Conservation (phyloP, 2,888 invertebrate genomes). For the Leptothorax acervorum region DNA sequence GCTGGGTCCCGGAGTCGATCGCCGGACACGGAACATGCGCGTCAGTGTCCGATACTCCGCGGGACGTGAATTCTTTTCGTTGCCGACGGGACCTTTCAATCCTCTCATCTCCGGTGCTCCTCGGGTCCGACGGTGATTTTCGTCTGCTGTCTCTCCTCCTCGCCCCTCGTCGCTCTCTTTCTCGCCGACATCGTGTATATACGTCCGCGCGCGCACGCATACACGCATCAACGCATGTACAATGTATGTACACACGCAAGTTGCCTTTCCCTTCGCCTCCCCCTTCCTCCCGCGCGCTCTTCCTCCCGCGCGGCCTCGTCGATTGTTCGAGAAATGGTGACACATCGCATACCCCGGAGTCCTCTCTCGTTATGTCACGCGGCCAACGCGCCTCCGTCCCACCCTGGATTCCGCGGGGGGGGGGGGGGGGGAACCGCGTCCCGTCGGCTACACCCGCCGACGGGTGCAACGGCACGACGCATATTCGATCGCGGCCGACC, state of each 20-base stretch:
- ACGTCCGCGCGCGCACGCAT: background rate
- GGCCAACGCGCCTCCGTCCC: constrained; percentile 69
- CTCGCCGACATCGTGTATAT: constrained; percentile 10
- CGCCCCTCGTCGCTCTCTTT: constrained; percentile 20
- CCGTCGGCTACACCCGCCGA: constrained; percentile 51
- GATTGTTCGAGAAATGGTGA: constrained; percentile 80
- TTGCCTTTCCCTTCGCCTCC: constrained; percentile 58
- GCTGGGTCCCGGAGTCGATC: constrained; percentile 25
- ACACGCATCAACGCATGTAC: background rate
- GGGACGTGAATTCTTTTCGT: background rate
- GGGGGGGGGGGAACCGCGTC: constrained; percentile 42
- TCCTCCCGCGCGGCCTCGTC: constrained; percentile 51
- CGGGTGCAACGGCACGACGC: constrained; percentile 56
- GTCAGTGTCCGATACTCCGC: background rate
- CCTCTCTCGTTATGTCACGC: constrained; percentile 77
- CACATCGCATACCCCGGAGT: constrained; percentile 77
- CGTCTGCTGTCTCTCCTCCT: background rate
- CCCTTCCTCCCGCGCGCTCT: no score
- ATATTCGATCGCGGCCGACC: constrained; percentile 33
- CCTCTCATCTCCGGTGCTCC: background rate
- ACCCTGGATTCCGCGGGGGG: constrained; percentile 39
- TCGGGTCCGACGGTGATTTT: background rate
- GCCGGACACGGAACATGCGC: constrained; percentile 35
- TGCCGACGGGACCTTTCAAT: background rate
- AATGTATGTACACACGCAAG: constrained; percentile 9